phyloP scores from a whole-genome alignment of 1,140 invertebrate genomes.

The Adelges cooleyi region DNA sequence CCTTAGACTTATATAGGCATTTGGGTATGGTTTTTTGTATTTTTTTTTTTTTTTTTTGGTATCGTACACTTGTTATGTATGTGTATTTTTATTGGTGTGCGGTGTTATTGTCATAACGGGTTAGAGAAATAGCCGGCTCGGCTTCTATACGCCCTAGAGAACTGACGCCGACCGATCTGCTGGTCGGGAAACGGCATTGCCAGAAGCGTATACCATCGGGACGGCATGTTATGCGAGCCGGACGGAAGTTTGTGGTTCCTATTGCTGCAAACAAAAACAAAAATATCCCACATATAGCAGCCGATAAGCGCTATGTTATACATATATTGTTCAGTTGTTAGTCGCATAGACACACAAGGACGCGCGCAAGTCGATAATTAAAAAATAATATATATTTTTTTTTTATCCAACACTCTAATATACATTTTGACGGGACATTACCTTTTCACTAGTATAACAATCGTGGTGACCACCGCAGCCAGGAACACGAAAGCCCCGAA shows the following conservation, averaged over 20 bases:
- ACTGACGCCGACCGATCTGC: constrained; percentile 71
- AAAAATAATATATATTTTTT: no score
- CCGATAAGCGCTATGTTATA: constrained; percentile 17
- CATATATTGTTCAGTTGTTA: background rate
- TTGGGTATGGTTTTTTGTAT: constrained; percentile 9
- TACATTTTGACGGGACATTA: constrained; percentile 45
- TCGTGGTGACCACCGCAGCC: constrained; percentile 75
- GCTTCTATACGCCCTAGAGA: constrained; percentile 58
- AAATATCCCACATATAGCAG: constrained; percentile 28
- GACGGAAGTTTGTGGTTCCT: constrained; percentile 36
- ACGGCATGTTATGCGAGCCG: constrained; percentile 46
- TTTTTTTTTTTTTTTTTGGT: background rate
- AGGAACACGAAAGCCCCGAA: constrained; percentile 84
- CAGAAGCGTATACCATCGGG: constrained; percentile 76
- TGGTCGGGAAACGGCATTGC: constrained; percentile 84
- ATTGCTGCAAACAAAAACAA: constrained; percentile 32
- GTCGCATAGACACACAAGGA: constrained; percentile 23
- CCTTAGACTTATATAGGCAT: constrained; percentile 20
- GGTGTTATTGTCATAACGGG: constrained; percentile 38
- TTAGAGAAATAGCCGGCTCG: constrained; percentile 76
- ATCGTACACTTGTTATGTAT: constrained; percentile 6
- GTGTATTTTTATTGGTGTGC: background rate
- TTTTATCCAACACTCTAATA: no score
- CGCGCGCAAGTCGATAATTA: no score
- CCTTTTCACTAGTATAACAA: constrained; percentile 80